Evolutionary conservation across 2,797 vertebrate genomes (phyloP), one percentile per base, ranked within the genome.

Genomic region (Bovichtus diacanthus): DNA sequence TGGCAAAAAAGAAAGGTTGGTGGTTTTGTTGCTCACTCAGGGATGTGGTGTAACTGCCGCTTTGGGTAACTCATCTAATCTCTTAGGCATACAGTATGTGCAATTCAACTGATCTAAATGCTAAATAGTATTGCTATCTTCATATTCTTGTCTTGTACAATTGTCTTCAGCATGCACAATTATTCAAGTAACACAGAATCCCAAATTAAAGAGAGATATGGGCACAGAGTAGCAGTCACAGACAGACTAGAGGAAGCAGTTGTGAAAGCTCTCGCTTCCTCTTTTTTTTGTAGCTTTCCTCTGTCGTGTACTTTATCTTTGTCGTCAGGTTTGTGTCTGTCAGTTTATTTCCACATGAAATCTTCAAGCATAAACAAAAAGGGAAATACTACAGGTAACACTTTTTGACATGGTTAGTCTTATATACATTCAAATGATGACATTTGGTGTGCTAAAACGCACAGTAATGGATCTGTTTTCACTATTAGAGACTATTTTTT

Each of bases 11-110:
- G 67, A 51, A 29, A 60, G 34, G 38, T 27, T 68, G 6, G 58
- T 76, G 84, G 74, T 71, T 86, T 74, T 67, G 61, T 43, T 70
- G 68, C 65, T 85, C 56, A 34, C 25, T 76, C 51, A 60, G 91
- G 93, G 93, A 94, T 92, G 94, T 94, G 95, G 93, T 90, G 29
- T 87, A 94, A 94, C 94, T 85, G 92, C 74, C 72, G 38, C 81
- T 71, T 27, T 15, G 49, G 13, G 44, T 13, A 49, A 12, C 62
- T 65, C 29, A 23, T 64, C 34, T 56, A 15, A 43, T 59, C 62
- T 73, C 47, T 74, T 15, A 10, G 54, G 34, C n/a, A 34, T 36
- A 25, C 11, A 29, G 59, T 21, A 16, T 46, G 59, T 66, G 65
- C 10, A 46, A 46, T 43, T 49, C 29, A 15, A 29, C 2, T 12